phyloP scores from a whole-genome alignment of 1,140 invertebrate genomes.

The Pantala flavescens region DNA sequence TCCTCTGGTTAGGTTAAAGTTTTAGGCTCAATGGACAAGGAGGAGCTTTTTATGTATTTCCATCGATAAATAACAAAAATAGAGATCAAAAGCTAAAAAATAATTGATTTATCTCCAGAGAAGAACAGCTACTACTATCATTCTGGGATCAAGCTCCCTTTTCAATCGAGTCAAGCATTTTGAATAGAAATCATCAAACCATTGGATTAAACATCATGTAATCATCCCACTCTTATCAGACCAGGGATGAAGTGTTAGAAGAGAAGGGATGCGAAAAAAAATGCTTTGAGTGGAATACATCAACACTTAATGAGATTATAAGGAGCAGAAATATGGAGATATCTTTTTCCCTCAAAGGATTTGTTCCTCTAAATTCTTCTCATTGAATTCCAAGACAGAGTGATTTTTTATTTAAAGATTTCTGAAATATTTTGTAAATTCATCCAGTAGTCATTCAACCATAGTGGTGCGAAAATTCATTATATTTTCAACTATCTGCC shows the following conservation, averaged over 20 bases:
- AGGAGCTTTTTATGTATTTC: neutral
- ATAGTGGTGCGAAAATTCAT: neutral
- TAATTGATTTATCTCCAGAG: neutral
- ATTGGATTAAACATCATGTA: no score
- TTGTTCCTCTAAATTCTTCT: neutral
- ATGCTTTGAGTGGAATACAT: neutral
- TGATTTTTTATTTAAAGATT: neutral
- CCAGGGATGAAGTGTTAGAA: neutral
- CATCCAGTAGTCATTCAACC: neutral
- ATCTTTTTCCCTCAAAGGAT: neutral
- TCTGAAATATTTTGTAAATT: neutral
- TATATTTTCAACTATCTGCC: neutral
- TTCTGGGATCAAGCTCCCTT: no score
- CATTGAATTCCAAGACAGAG: neutral
- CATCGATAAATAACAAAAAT: conserved; percentile 4
- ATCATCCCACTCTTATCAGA: neutral
- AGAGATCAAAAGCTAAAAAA: conserved; percentile 6
- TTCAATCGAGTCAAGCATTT: no score
- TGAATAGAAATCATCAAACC: no score
- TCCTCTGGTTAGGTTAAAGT: neutral
- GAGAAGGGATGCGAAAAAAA: neutral
- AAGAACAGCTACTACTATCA: neutral
- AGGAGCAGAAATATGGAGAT: neutral
- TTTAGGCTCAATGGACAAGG: neutral
- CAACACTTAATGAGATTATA: neutral